Percentiles rank a stretch among this genome's conserved stretches.
Evolutionary conservation across 1,140 invertebrate species (phyloP).

Genomic region (fruit fly (Drosophila melanogaster)): DNA sequence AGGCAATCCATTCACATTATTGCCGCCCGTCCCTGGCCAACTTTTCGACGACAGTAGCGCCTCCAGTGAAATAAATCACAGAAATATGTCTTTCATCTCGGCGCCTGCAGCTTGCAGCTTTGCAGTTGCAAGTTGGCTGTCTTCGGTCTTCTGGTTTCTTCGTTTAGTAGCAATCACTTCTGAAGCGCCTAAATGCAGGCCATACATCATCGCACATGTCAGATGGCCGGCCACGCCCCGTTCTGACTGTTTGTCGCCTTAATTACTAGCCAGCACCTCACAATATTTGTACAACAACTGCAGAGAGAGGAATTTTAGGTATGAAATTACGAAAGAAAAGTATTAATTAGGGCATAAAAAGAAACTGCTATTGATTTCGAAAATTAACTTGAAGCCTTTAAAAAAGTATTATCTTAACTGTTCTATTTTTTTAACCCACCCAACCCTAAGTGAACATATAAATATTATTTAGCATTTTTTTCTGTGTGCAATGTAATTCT

Average conservation of each 20-base stretch:
- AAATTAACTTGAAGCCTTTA: too few relatives aligned
- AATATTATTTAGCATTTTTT: neutral
- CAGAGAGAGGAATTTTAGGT: constrained; percentile 20
- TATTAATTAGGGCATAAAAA: neutral
- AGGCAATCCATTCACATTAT: constrained; percentile 50
- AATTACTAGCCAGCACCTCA: constrained; percentile 63
- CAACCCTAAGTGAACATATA: too few relatives aligned
- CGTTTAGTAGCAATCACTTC: constrained; percentile 50
- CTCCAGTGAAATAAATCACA: constrained; percentile 75
- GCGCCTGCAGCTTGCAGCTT: constrained; percentile 51
- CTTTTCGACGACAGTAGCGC: constrained; percentile 58
- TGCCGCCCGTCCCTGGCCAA: constrained; percentile 18
- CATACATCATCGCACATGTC: constrained; percentile 68
- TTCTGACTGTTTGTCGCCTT: constrained; percentile 75
- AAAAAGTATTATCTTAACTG: too few relatives aligned
- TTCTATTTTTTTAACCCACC: too few relatives aligned
- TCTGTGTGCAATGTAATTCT: neutral
- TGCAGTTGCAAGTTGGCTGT: constrained; percentile 7
- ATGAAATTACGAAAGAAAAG: neutral
- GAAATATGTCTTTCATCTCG: constrained; percentile 80
- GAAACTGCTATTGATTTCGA: too few relatives aligned
- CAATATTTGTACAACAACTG: constrained; percentile 70
- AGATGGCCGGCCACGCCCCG: constrained; percentile 64
- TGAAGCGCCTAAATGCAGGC: constrained; percentile 55
- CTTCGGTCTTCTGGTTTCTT: constrained; percentile 10